A percentile compares a stretch with the other conserved stretches of the same genome.
phyloP scores from a whole-genome alignment of 2,797 vertebrate species.

The Lophius americanus region DNA sequence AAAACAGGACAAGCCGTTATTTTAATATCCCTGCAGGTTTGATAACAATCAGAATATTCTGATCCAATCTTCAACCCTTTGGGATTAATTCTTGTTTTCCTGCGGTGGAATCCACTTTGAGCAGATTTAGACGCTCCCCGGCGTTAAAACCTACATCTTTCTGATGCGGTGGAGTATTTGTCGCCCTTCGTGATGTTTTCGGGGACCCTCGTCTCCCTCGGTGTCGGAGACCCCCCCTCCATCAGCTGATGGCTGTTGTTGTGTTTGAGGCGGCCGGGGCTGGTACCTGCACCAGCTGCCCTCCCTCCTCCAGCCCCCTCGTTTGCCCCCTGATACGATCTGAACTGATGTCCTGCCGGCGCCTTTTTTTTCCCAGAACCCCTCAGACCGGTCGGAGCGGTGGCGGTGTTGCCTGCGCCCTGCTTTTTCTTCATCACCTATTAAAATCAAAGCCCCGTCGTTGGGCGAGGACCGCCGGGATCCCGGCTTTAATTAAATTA shows the following conservation, averaged over 20 bases:
- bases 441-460: constrained; percentile 78
- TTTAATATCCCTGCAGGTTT: constrained; percentile 47
- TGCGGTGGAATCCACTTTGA: constrained; percentile 54
- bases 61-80: constrained; percentile 14
- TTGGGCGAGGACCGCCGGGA: constrained; percentile 59
- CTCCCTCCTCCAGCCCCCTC: background rate
- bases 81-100: constrained; percentile 63
- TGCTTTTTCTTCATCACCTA: constrained; percentile 78
- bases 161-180: constrained; percentile 15
- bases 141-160: constrained; percentile 14
- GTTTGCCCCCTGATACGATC: constrained; percentile 64
- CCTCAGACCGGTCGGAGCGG: constrained; percentile 60
- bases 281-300: constrained; percentile 76
- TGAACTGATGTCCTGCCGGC: constrained; percentile 74
- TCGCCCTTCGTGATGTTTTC: background rate
- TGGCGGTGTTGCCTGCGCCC: constrained; percentile 30
- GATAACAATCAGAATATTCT: constrained; percentile 32
- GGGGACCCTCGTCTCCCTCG: constrained; percentile 1
- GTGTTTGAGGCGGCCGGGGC: constrained; percentile 71
- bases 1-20: constrained; percentile 31
- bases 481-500: constrained; percentile 84
- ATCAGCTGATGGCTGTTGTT: constrained; percentile 63
- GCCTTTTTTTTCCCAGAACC: constrained; percentile 58
- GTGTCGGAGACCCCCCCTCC: constrained; percentile 43
- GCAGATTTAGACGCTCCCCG: constrained; percentile 5